A percentile compares a stretch with the other conserved stretches of the same genome.
These are phyloP conservation scores for Malacoctenus gilli DNA, from an alignment of 2,797 vertebrate species.

Conservation along the genomic window DNA sequence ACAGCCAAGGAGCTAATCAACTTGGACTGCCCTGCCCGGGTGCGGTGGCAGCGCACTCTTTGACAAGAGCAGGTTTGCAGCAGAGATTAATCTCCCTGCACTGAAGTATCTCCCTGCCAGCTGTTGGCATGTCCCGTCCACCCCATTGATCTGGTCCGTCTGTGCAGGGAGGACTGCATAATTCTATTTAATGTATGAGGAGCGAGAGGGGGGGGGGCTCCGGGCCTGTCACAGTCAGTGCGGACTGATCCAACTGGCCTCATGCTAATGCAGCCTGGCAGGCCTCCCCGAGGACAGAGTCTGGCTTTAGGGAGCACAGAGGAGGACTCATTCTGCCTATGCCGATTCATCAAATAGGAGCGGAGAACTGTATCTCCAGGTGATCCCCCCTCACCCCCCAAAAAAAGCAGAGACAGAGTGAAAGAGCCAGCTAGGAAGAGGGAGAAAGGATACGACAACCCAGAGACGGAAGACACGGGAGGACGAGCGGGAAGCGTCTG, in stretches of 20 bases:
- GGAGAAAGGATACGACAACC: constrained; percentile 21
- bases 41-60: constrained; percentile 45
- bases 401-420: constrained; percentile 41
- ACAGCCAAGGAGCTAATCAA: constrained; percentile 57
- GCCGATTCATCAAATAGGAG: constrained; percentile 63
- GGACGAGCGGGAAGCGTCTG: constrained; percentile 13
- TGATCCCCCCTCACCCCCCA: too few relatives aligned
- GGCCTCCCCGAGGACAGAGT: constrained; percentile 55
- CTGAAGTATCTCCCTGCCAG: constrained; percentile 71
- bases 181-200: constrained; percentile 80
- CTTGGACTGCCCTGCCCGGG: constrained; percentile 56
- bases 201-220: constrained; percentile 53
- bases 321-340: constrained; percentile 68
- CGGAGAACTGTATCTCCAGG: constrained; percentile 61
- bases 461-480: constrained; percentile 12
- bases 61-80: constrained; percentile 56
- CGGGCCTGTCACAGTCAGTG: constrained; percentile 68
- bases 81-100: constrained; percentile 65
- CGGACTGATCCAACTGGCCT: constrained; percentile 64
- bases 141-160: constrained; percentile 73
- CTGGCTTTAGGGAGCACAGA: constrained; percentile 51
- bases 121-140: constrained; percentile 71
- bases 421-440: constrained; percentile 14
- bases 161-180: constrained; percentile 72
- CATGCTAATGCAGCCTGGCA: constrained; percentile 73